These are phyloP conservation scores for Oostethus manadensis DNA, from an alignment of 2,113 vertebrate species.

Conservation along the genomic window DNA sequence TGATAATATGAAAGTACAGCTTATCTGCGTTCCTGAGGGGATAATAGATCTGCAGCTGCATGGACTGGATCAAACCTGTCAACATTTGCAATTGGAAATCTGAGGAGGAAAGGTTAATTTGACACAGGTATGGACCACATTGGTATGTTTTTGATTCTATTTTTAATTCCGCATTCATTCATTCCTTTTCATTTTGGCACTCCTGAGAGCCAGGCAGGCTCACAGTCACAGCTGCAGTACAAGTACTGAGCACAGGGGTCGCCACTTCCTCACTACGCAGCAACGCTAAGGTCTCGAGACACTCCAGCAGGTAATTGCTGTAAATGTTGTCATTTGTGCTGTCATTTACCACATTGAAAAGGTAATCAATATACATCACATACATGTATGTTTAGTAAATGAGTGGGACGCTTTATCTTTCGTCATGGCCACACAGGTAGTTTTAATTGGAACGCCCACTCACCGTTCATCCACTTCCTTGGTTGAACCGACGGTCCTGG, in stretches of 20 bases:
- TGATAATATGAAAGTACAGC: conserved; percentile 62
- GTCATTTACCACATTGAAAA: too few species aligned
- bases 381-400: too few species aligned
- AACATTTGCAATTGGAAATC: too few species aligned
- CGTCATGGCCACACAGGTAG: too few species aligned
- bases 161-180: too few species aligned
- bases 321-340: too few species aligned
- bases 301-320: conserved; percentile 3
- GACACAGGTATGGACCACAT: conserved; percentile 6
- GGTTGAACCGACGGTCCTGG: not conserved
- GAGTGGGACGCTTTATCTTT: too few species aligned
- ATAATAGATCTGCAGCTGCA: conserved; percentile 68
- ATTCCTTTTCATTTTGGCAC: too few species aligned
- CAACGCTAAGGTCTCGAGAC: not conserved
- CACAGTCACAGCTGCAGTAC: conserved; percentile 7
- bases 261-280: conserved; percentile 17
- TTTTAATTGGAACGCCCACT: too few species aligned
- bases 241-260: not conserved
- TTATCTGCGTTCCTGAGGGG: conserved; percentile 71
- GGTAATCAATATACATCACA: too few species aligned
- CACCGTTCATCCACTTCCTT: not conserved
- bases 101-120: too few species aligned
- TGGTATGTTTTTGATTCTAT: too few species aligned
- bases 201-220: conserved; percentile 6
- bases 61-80: conserved; percentile 33